A percentile compares a stretch with the other conserved stretches of the same genome.
Conservation (phyloP, 2,888 invertebrate species). For the Diploptera punctata region DNA sequence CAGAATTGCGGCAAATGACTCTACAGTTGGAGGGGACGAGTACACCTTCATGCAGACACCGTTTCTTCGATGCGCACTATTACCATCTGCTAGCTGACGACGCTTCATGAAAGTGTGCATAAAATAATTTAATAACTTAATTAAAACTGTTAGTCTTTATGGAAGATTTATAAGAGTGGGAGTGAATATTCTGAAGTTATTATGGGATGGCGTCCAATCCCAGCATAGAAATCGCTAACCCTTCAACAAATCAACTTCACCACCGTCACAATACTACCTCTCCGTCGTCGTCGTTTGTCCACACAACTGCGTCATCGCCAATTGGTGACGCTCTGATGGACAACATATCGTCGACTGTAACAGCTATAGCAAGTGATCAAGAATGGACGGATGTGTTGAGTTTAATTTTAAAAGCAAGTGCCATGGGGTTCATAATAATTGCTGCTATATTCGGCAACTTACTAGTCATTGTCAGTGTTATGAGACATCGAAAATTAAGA, state of each 20-base stretch:
- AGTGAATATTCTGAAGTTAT: too few species aligned
- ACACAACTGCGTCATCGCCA: not conserved
- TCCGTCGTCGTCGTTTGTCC: not conserved
- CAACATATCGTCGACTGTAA: conserved; percentile 48
- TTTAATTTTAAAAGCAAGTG: conserved; percentile 64
- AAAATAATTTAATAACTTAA: too few species aligned
- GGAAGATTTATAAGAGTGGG: too few species aligned
- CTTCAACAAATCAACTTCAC: not conserved
- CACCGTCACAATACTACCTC: not conserved
- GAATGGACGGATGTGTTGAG: conserved; percentile 53
- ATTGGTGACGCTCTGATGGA: not conserved
- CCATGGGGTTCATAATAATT: conserved; percentile 87
- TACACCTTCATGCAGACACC: too few species aligned
- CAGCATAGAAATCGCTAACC: not conserved
- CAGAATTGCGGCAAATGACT: too few species aligned
- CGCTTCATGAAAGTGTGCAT: too few species aligned
- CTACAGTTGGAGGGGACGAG: too few species aligned
- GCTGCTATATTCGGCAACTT: conserved; percentile 92
- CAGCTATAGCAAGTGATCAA: too few species aligned
- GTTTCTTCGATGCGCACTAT: too few species aligned
- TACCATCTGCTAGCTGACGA: too few species aligned
- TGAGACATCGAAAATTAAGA: conserved; percentile 79
- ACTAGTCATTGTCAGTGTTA: conserved; percentile 85
- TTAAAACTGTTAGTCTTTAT: too few species aligned
- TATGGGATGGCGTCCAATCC: conserved; percentile 35